Percentiles rank a stretch among this genome's conserved stretches.
Evolutionary conservation across 2,888 invertebrate genomes (phyloP).

Genomic region (Peribatodes rhomboidaria): DNA sequence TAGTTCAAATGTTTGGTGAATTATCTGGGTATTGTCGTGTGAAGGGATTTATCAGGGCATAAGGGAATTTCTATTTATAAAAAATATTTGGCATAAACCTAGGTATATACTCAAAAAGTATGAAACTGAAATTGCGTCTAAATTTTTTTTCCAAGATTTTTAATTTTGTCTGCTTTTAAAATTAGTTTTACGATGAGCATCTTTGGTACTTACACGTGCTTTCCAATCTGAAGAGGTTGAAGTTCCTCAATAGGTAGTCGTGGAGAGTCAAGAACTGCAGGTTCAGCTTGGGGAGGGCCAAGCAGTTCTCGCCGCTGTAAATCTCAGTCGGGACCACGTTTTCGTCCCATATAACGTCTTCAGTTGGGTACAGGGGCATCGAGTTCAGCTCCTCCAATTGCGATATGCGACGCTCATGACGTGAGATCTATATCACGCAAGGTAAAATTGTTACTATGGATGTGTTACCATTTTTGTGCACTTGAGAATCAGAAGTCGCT

Average conservation of each 20-base stretch:
- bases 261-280: slow-evolving; percentile 99
- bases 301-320: slow-evolving; percentile 97
- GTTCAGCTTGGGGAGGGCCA: slow-evolving; percentile 98
- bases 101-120: no score
- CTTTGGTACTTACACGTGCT: slow-evolving; percentile 96
- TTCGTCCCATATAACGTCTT: slow-evolving; percentile 99
- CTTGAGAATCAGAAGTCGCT: no score
- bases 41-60: no score
- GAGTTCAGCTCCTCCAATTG: slow-evolving; percentile 98
- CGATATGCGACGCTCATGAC: slow-evolving; percentile 95
- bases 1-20: no score
- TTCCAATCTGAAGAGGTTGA: slow-evolving; percentile 98
- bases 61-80: no score
- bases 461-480: no score
- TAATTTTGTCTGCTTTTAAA: background rate
- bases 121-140: background rate
- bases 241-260: slow-evolving; percentile 98
- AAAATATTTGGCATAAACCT: no score
- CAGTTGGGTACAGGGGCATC: slow-evolving; percentile 99
- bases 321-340: slow-evolving; percentile 99
- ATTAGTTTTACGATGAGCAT: no score
- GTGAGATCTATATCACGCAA: slow-evolving; percentile 86
- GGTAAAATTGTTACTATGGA: no score
- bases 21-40: no score
- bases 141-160: no score